A percentile compares a stretch with the other conserved stretches of the same genome.
Conservation (phyloP, 2,888 invertebrate species). For the Corbicula japonica region DNA sequence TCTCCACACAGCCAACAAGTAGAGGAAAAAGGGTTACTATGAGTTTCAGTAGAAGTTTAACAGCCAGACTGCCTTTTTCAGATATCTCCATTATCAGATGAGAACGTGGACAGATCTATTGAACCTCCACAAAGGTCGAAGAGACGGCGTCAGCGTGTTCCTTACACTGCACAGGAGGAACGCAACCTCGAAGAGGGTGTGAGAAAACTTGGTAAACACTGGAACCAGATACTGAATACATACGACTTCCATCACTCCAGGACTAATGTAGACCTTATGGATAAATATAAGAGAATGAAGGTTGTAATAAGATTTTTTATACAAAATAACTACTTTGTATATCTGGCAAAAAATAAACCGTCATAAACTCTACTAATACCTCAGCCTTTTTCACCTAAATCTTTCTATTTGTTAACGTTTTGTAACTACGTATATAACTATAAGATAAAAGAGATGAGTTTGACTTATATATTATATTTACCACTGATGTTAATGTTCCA, state of each 20-base stretch:
- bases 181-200: constrained; percentile 77
- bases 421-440: no score
- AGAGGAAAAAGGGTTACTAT: no score
- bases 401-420: no score
- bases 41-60: no score
- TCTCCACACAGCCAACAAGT: no score
- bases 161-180: constrained; percentile 79
- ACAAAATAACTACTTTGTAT: neutral
- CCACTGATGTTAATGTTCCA: no score
- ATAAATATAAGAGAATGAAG: constrained; percentile 80
- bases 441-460: no score
- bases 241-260: constrained; percentile 81
- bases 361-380: no score
- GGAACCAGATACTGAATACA: constrained; percentile 80
- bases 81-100: constrained; percentile 41
- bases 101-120: constrained; percentile 2
- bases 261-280: constrained; percentile 82
- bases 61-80: no score
- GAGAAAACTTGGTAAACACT: constrained; percentile 76
- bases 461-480: no score
- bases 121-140: constrained; percentile 11
- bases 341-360: no score
- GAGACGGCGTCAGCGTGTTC: constrained; percentile 65
- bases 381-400: no score
- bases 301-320: constrained; percentile 44